Conservation (phyloP, 2,113 vertebrate species). For the Holacanthus passer region DNA sequence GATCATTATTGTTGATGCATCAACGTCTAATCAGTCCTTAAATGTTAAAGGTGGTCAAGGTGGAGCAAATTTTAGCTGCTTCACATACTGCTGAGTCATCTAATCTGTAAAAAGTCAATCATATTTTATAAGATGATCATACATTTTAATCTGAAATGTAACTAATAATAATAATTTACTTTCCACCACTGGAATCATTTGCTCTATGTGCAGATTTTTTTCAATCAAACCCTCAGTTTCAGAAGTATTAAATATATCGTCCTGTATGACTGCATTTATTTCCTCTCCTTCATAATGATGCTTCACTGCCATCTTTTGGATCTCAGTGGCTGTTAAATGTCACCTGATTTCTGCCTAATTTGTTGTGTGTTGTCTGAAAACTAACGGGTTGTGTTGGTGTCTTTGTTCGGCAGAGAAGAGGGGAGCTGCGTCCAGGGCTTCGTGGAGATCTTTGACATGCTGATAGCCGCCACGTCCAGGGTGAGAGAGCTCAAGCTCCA, state of each 20-base stretch:
- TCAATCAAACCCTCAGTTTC: neutral
- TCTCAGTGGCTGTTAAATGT: neutral
- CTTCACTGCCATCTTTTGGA: neutral
- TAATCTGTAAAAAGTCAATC: neutral
- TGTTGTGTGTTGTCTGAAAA: neutral
- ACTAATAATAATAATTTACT: too few species aligned
- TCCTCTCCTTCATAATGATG: neutral
- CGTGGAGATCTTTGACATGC: conserved; percentile 97
- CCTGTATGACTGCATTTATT: too few species aligned
- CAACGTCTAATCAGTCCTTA: neutral
- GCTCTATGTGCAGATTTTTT: neutral
- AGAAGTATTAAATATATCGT: too few species aligned
- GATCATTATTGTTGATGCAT: neutral
- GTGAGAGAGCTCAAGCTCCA: conserved; percentile 96
- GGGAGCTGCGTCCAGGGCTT: conserved; percentile 96
- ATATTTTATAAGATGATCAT: neutral
- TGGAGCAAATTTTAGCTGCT: neutral
- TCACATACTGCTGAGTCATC: neutral
- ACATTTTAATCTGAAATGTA: neutral
- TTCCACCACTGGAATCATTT: neutral
- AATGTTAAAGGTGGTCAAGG: neutral
- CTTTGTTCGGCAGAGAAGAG: conserved; percentile 89
- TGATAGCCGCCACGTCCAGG: conserved; percentile 93
- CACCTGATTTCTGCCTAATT: neutral
- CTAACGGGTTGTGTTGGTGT: conserved; percentile 26